Conservation (phyloP, 2,113 vertebrate species). For the Hemibagrus wyckioides region DNA sequence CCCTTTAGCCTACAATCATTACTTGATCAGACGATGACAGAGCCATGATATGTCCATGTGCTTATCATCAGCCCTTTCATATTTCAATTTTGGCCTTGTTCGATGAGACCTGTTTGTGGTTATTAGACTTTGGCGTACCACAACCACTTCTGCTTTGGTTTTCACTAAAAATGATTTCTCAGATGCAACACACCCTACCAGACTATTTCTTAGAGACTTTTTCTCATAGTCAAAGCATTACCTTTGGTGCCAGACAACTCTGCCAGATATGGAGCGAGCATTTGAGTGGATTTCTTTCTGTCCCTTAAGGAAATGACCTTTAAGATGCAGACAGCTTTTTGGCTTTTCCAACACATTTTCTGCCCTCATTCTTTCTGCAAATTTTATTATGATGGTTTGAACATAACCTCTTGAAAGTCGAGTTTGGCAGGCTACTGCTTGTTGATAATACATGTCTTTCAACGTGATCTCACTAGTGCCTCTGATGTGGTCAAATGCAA, state of each 20-base stretch:
- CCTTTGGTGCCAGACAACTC: neutral
- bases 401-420: constrained; percentile 11
- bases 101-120: neutral
- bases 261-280: neutral
- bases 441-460: constrained; percentile 20
- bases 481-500: constrained; percentile 24
- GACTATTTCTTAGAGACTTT: neutral
- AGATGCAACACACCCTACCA: constrained; percentile 13
- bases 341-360: neutral
- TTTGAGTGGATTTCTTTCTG: neutral
- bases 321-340: neutral
- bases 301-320: constrained; percentile 23
- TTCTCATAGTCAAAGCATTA: neutral
- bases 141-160: neutral
- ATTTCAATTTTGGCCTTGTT: neutral
- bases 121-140: neutral
- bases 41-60: neutral
- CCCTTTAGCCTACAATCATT: neutral
- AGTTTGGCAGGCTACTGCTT: constrained; percentile 23
- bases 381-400: constrained; percentile 11
- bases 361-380: neutral
- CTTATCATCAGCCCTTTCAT: neutral
- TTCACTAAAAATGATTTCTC: neutral
- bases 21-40: neutral
- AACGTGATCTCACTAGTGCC: constrained; percentile 36